phyloP scores from a whole-genome alignment of 2,888 invertebrate genomes.

The Hylaea fasciaria region DNA sequence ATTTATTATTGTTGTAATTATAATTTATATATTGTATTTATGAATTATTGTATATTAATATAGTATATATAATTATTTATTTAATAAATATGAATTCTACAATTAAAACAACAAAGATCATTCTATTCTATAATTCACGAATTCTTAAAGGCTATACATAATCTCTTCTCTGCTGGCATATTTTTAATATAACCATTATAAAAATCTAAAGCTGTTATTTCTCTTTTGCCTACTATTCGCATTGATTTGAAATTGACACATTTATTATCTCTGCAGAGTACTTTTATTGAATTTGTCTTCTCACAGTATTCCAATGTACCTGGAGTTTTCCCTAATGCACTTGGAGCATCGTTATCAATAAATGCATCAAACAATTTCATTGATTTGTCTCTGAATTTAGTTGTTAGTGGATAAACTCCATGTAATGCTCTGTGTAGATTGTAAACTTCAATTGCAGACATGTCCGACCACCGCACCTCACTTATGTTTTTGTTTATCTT shows the following conservation, averaged over 20 bases:
- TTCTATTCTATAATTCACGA: slow-evolving; percentile 42
- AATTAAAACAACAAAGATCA: slow-evolving; percentile 23
- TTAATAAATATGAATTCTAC: slow-evolving; percentile 5
- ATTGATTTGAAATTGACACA: slow-evolving; percentile 88
- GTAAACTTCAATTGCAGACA: slow-evolving; percentile 87
- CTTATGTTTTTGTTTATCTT: slow-evolving; percentile 87
- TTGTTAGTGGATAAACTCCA: slow-evolving; percentile 86
- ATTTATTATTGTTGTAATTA: slow-evolving; percentile 8
- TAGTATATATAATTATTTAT: slow-evolving; percentile 4
- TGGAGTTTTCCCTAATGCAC: slow-evolving; percentile 59
- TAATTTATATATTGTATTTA: slow-evolving; percentile 14
- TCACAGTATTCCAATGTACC: slow-evolving; percentile 87
- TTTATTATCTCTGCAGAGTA: slow-evolving; percentile 87
- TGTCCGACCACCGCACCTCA: slow-evolving; percentile 87
- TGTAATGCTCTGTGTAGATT: slow-evolving; percentile 89
- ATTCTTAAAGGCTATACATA: slow-evolving; percentile 65
- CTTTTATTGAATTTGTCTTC: slow-evolving; percentile 82
- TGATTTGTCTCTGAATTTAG: slow-evolving; percentile 84
- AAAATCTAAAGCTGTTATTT: slow-evolving; percentile 92
- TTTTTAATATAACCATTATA: slow-evolving; percentile 93
- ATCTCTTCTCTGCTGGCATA: slow-evolving; percentile 61
- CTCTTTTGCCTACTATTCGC: slow-evolving; percentile 87
- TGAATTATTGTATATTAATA: not conserved
- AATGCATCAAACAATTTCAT: slow-evolving; percentile 87
- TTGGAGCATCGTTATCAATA: slow-evolving; percentile 52